Evolutionary conservation across 2,113 vertebrate genomes (phyloP).

Genomic region (human): GRCh38 chr9:3584001-3584500

Average conservation of each 20-base stretch:
- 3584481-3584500: background rate
- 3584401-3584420: background rate
- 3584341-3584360: conserved; percentile 33
- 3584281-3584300: conserved; percentile 9
- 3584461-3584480: background rate
- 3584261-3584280: background rate
- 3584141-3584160: background rate
- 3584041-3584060: background rate
- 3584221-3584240: background rate
- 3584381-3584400: conserved; percentile 24
- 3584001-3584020: background rate
- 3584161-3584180: background rate
- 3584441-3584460: background rate
- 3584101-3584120: background rate
- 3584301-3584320: background rate
- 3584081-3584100: background rate
- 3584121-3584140: background rate
- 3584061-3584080: background rate
- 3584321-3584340: conserved; percentile 19
- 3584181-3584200: background rate
- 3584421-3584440: background rate
- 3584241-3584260: background rate
- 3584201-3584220: background rate
- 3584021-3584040: background rate
- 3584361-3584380: conserved; percentile 2